Evolutionary conservation across 2,113 vertebrate genomes (phyloP), one percentile per base, ranked within the genome.

Genomic region (Hiodon alosoides): DNA sequence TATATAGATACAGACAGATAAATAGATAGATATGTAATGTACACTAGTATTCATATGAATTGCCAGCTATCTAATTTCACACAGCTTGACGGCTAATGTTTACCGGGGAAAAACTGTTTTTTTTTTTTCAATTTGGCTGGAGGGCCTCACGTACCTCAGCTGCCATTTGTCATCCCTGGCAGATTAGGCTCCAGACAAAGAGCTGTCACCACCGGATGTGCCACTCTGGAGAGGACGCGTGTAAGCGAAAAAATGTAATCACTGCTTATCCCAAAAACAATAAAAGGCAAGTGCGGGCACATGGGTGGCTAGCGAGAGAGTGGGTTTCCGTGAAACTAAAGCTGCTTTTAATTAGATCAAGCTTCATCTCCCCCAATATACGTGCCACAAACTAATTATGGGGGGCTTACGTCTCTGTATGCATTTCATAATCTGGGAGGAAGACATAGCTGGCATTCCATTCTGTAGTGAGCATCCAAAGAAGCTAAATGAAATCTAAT

Each of bases 171-270:
- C 84, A 77, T 75, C 79, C 79, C 78, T 60, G 80, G 81, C 82
- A 87, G 86, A 85, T 86, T 83, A 85, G 75, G 78, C 79, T 75
- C 78, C 76, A 81, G 79, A 81, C 85, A 82, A 82, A 84, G 85
- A 86, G 80, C 83, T 89, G 87, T 85, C 79, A 31, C 73, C 74
- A 79, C 81, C 79, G 76, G 84, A 86, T 79, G 83, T 79, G 81
- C 79, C 85, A 81, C 82, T 83, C 85, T 84, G 83, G 81, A 75
- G 77, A 73, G 78, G 85, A 87, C 78, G 82, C 76, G 71, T 85
- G 86, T 84, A 89, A 87, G 86, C 87, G 85, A 84, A 84, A 85
- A 83, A 83, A 87, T 82, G 62, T 88, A 90, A 90, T 88, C 87
- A 77, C 85, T 31, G 55, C 79, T 87, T 84, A 87, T 85, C 82